Conservation (phyloP, 2,113 vertebrate genomes). For the Callipepla californica region DNA sequence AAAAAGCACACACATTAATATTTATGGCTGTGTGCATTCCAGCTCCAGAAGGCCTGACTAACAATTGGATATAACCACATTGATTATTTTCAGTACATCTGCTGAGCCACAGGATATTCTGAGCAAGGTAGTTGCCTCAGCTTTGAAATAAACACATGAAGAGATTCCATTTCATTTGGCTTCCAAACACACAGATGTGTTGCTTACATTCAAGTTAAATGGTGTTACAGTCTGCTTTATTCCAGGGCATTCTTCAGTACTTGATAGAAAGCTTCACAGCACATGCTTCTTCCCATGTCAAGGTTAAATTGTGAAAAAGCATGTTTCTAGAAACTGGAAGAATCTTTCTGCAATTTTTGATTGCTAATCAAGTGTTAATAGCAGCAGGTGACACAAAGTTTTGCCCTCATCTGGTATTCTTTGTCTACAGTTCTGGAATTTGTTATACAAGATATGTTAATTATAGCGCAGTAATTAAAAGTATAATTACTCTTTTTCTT, state of each 20-base stretch:
- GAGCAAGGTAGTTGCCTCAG: constrained; percentile 10
- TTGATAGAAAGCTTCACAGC: not conserved
- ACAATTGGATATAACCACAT: not conserved
- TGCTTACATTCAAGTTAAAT: constrained; percentile 2
- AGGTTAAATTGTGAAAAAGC: not conserved
- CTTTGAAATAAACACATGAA: constrained; percentile 6
- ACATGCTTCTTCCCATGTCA: not conserved
- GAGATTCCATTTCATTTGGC: not conserved
- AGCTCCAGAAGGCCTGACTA: constrained; percentile 5
- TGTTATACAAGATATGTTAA: constrained; percentile 1
- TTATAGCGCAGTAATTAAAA: constrained; percentile 53
- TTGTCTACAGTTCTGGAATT: not conserved
- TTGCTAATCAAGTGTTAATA: constrained; percentile 25
- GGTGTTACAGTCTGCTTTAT: not conserved
- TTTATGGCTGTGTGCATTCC: not conserved
- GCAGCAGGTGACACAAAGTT: not conserved
- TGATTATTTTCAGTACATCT: constrained; percentile 27
- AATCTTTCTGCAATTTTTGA: not conserved
- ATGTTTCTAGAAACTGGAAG: not conserved
- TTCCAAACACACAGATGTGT: not conserved
- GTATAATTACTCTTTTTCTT: constrained; percentile 27
- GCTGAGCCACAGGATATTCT: constrained; percentile 48
- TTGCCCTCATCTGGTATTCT: not conserved
- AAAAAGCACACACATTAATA: constrained; percentile 31
- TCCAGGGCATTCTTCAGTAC: not conserved